Evolutionary conservation across 2,113 vertebrate species (phyloP), one percentile per base, ranked within the genome.

Genomic region (Climacteris rufus): DNA sequence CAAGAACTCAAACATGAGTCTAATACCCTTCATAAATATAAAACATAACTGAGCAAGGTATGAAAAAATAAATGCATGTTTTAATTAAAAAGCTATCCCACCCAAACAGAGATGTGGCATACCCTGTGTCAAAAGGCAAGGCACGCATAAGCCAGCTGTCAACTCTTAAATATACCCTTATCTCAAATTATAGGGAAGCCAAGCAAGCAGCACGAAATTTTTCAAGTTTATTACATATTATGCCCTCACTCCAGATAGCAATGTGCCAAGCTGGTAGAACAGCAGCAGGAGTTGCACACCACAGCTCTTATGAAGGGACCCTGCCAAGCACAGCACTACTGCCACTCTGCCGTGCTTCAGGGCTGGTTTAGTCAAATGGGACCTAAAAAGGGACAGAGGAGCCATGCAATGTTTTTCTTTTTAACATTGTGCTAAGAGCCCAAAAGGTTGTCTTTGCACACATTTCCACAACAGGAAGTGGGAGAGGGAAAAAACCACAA

Each of bases 31-130:
- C 5, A 1, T 18, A 83, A 91, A 25, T 33, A 83, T 35, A 91
- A 91, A 87, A 53, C 7, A 17, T 13, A 87, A 72, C 4, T 76
- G n/a, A 90, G 70, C 6, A 74, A 64, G 15, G 17, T 63, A 83
- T 50, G 54, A 71, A 87, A 60, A 77, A 69, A 71, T n/a, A 85
- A 88, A 77, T 13, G 11, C 0, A 15, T 4, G 12, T 35, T 95
- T 83, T 90, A 90, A 93, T 92, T 87, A 81, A 86, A 92, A 96
- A 90, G 52, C 28, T 49, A 70, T 71, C 42, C 47, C 68, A 70
- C 57, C 45, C 88, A 92, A 87, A 78, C 0, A 1, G 37, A n/a
- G 53, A 83, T 65, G 44, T 87, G 56, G 56, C 83, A 84, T 21
- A 35, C 9, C 11, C 44, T 4, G 8, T 33, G 30, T 59, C 76